These are phyloP conservation scores for Coregonus clupeaformis DNA, from an alignment of 2,113 vertebrate species.

Conservation along the genomic window DNA sequence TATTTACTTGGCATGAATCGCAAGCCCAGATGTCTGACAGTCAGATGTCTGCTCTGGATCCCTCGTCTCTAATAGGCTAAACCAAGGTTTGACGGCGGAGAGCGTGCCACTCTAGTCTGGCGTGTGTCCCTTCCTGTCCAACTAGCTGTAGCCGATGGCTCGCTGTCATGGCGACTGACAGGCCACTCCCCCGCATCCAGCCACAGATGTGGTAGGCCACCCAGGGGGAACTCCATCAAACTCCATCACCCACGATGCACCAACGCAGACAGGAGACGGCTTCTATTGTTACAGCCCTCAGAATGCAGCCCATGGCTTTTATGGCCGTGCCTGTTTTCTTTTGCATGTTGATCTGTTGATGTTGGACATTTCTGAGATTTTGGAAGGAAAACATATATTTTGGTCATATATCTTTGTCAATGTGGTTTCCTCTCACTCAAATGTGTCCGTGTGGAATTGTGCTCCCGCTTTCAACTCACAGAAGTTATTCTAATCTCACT, in stretches of 20 bases:
- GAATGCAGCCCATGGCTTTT: slow-evolving; percentile 13
- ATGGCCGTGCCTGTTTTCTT: slow-evolving; percentile 1
- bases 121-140: slow-evolving; percentile 38
- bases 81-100: slow-evolving; percentile 17
- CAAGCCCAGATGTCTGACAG: slow-evolving; percentile 49
- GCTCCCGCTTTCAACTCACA: slow-evolving; percentile 14
- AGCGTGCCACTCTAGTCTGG: slow-evolving; percentile 48
- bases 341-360: slow-evolving; percentile 31
- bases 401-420: slow-evolving; percentile 18
- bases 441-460: slow-evolving; percentile 18
- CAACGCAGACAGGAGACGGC: slow-evolving; percentile 8
- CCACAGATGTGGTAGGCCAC: slow-evolving; percentile 59
- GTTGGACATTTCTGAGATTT: slow-evolving; percentile 25
- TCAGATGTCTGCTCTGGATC: slow-evolving; percentile 14
- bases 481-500: slow-evolving; percentile 9
- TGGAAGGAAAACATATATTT: slow-evolving; percentile 17
- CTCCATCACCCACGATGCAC: slow-evolving; percentile 29
- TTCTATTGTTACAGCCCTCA: slow-evolving; percentile 41
- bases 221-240: slow-evolving; percentile 50
- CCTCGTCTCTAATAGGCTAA: slow-evolving; percentile 15
- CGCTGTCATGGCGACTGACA: slow-evolving; percentile 45
- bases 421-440: slow-evolving; percentile 30
- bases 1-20: slow-evolving; percentile 27
- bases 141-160: slow-evolving; percentile 11
- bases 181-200: slow-evolving; percentile 31